Percentiles rank a stretch among this genome's conserved stretches.
These are phyloP conservation scores for Corvus hawaiiensis DNA, from an alignment of 2,113 vertebrate genomes.

Conservation along the genomic window DNA sequence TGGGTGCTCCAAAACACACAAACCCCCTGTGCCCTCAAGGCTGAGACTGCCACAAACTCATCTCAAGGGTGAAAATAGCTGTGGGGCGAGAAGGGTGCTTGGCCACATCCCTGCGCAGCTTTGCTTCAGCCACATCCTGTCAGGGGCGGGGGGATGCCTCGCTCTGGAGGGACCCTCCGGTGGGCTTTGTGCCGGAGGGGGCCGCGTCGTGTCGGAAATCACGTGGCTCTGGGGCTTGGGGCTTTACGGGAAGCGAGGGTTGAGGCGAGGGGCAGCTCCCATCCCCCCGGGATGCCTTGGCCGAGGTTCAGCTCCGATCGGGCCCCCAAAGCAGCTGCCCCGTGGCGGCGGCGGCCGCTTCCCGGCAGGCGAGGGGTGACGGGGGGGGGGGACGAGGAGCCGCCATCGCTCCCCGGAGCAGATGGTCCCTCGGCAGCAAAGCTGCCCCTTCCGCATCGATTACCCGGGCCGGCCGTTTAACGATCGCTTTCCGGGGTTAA, in stretches of 20 bases:
- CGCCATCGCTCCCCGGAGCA: not conserved
- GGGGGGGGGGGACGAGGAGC: not conserved
- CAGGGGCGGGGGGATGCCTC: not conserved
- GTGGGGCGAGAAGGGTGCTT: fast-evolving
- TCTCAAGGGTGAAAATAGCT: fast-evolving
- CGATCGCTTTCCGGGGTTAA: conserved; percentile 57
- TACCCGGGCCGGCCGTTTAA: conserved; percentile 33
- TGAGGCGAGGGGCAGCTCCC: not conserved
- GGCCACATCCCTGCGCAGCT: not conserved
- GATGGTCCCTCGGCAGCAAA: conserved; percentile 31
- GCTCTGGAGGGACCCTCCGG: not conserved
- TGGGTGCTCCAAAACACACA: not conserved
- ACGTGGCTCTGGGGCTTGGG: not conserved
- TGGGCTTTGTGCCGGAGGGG: not conserved
- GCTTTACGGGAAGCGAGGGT: conserved; percentile 9
- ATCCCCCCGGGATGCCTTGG: not conserved
- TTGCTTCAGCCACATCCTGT: not conserved
- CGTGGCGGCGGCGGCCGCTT: not conserved
- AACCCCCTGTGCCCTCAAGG: not conserved
- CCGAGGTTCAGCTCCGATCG: not conserved
- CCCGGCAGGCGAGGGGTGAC: not conserved
- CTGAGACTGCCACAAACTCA: not conserved
- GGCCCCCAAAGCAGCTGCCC: not conserved
- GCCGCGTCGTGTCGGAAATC: not conserved
- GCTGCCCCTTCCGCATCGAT: conserved; percentile 56